Percentiles rank a stretch among this genome's conserved stretches.
These are phyloP conservation scores for Phortica okadai DNA, from an alignment of 2,888 invertebrate genomes.

Conservation along the genomic window DNA sequence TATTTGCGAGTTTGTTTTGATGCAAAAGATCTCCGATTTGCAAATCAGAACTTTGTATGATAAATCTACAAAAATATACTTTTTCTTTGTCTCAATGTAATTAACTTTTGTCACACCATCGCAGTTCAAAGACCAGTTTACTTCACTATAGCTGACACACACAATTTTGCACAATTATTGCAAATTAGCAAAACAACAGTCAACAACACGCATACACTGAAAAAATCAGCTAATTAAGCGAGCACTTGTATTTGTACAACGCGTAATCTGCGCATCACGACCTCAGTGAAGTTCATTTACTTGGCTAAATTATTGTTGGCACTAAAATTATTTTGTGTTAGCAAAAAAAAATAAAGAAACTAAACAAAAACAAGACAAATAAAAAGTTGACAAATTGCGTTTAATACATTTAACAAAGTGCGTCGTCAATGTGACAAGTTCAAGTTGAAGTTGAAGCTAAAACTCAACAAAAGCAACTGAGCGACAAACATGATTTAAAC, in stretches of 20 bases:
- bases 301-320: constrained; percentile 9
- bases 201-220: not conserved
- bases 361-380: not conserved
- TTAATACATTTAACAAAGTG: constrained; percentile 23
- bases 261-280: constrained; percentile 6
- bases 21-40: no score
- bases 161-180: constrained; percentile 7
- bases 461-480: not conserved
- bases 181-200: not conserved
- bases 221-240: constrained; percentile 6
- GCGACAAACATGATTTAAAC: not conserved
- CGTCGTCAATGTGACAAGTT: constrained; percentile 27
- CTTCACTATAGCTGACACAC: not conserved
- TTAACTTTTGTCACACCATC: not conserved
- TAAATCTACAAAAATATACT: no score
- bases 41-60: no score
- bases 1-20: no score
- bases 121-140: not conserved
- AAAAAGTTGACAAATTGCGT: constrained; percentile 20
- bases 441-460: constrained; percentile 22
- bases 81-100: no score
- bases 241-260: not conserved
- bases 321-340: constrained; percentile 7
- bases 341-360: not conserved
- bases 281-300: constrained; percentile 27